phyloP scores from a whole-genome alignment of 2,113 vertebrate genomes.

The Phrynosoma blainvillii region DNA sequence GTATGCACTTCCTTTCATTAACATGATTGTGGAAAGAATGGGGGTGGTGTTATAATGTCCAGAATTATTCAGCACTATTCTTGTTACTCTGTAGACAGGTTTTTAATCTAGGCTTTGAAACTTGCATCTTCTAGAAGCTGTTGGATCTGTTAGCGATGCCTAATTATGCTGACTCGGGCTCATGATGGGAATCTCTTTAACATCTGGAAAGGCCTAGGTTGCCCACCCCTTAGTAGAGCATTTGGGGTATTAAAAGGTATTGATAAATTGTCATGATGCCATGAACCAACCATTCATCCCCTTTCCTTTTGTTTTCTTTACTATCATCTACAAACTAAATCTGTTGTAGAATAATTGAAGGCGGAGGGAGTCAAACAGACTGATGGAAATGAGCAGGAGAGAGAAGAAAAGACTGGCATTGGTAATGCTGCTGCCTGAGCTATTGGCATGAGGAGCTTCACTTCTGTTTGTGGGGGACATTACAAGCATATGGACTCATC shows the following conservation, averaged over 20 bases:
- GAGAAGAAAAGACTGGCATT: not conserved
- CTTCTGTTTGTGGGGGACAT: not conserved
- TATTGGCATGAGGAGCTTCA: constrained; percentile 11
- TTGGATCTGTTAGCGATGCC: too few relatives aligned
- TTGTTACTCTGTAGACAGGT: too few relatives aligned
- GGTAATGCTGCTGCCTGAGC: constrained; percentile 9
- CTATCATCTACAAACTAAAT: constrained; percentile 56
- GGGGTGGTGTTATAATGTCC: too few relatives aligned
- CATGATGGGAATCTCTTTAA: not conserved
- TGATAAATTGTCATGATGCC: not conserved
- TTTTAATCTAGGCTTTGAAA: too few relatives aligned
- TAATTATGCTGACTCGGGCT: not conserved
- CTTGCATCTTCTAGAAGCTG: too few relatives aligned
- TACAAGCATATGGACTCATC: constrained; percentile 20
- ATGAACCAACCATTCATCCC: constrained; percentile 2
- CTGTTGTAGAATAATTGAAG: not conserved
- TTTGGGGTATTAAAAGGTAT: too few relatives aligned
- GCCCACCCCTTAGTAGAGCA: not conserved
- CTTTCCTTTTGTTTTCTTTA: constrained; percentile 16
- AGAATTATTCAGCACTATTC: too few relatives aligned
- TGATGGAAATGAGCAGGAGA: not conserved
- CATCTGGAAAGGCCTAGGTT: not conserved
- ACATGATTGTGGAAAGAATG: too few relatives aligned
- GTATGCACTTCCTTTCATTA: too few relatives aligned
- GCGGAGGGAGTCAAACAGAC: constrained; percentile 8